Percentiles rank a stretch among this genome's conserved stretches.
phyloP scores from a whole-genome alignment of 2,888 invertebrate species.

The Lasius fuliginosus region DNA sequence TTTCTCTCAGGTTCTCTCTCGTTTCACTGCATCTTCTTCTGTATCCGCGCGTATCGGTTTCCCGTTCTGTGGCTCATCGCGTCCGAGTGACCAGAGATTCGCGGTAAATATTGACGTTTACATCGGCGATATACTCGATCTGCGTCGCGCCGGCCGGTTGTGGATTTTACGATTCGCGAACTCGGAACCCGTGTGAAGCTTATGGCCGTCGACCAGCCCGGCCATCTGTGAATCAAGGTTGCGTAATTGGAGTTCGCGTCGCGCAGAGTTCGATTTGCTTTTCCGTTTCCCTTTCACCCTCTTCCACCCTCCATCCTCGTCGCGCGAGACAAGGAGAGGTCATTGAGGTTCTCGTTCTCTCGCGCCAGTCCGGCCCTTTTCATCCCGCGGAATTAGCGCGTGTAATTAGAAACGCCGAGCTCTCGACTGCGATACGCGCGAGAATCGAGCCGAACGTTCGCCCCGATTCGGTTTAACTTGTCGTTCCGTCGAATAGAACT shows the following conservation, averaged over 20 bases:
- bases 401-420: conserved; percentile 42
- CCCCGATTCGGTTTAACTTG: conserved; percentile 28
- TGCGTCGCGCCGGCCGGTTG: conserved; percentile 31
- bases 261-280: conserved; percentile 57
- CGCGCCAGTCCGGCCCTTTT: conserved; percentile 17
- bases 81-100: conserved; percentile 45
- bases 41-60: conserved; percentile 41
- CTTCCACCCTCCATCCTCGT: not conserved
- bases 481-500: not conserved
- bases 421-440: conserved; percentile 37
- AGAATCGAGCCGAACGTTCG: conserved; percentile 17
- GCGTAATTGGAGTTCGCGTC: conserved; percentile 60
- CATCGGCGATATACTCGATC: conserved; percentile 52
- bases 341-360: conserved; percentile 19
- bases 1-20: not conserved
- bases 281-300: not conserved
- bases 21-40: conserved; percentile 13
- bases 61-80: conserved; percentile 45
- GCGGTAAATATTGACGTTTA: conserved; percentile 64
- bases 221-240: conserved; percentile 52
- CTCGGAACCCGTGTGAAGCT: conserved; percentile 36
- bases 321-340: not conserved
- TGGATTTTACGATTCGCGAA: conserved; percentile 59
- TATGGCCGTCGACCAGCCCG: conserved; percentile 31
- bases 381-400: conserved; percentile 53